These are phyloP conservation scores for Exocentrus adspersus DNA, from an alignment of 2,888 invertebrate genomes.

Conservation along the genomic window DNA sequence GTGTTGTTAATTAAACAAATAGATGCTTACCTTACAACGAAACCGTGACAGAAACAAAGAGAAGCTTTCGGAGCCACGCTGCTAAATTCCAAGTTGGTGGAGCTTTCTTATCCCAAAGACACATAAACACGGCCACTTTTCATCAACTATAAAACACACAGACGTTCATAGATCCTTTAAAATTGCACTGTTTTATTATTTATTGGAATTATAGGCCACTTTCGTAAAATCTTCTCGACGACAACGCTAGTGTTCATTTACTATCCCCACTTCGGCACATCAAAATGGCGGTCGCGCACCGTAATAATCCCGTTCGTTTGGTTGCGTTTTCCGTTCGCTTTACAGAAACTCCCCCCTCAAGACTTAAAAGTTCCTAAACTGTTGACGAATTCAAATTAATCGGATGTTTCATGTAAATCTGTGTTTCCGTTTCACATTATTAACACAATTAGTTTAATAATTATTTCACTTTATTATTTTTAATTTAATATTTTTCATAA, in stretches of 20 bases:
- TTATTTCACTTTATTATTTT: too few species aligned
- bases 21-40: constrained; percentile 60
- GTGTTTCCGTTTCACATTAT: too few species aligned
- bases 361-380: constrained; percentile 49
- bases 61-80: constrained; percentile 65
- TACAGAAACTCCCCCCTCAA: constrained; percentile 40
- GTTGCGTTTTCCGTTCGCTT: constrained; percentile 26
- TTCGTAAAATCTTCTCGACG: constrained; percentile 58
- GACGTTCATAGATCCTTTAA: constrained; percentile 47
- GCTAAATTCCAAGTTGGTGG: constrained; percentile 59
- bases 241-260: constrained; percentile 61
- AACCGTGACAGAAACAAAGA: constrained; percentile 63
- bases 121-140: constrained; percentile 59
- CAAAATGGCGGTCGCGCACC: constrained; percentile 63
- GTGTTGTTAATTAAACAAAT: constrained; percentile 24
- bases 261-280: constrained; percentile 63
- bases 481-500: too few species aligned
- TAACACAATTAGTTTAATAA: too few species aligned
- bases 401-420: too few species aligned
- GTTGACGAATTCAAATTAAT: constrained; percentile 51
- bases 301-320: constrained; percentile 53
- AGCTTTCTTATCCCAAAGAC: constrained; percentile 57
- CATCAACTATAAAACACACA: constrained; percentile 49
- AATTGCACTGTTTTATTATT: constrained; percentile 55
- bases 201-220: constrained; percentile 58